Evolutionary conservation across 1,140 invertebrate species (phyloP).

Genomic region (Galleria mellonella): DNA sequence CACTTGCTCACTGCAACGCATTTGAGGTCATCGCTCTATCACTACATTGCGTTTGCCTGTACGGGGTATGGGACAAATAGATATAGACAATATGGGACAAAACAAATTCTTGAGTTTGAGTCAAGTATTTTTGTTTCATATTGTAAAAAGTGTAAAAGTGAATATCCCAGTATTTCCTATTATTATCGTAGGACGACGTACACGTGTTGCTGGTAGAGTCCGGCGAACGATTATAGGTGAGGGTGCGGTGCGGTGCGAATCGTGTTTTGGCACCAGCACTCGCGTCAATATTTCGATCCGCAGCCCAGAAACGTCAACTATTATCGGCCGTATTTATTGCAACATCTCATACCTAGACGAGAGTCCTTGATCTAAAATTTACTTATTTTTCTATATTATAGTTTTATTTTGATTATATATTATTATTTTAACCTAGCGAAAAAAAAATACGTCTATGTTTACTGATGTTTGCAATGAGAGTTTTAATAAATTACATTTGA

Average conservation of each 20-base stretch:
- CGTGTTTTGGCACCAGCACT: conserved; percentile 50
- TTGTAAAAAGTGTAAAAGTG: conserved; percentile 12
- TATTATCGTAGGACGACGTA: too few relatives aligned
- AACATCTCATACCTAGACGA: conserved; percentile 45
- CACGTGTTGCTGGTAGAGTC: too few relatives aligned
- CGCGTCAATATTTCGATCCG: conserved; percentile 63
- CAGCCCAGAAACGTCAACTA: conserved; percentile 64
- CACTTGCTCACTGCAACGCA: too few relatives aligned
- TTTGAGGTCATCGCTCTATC: too few relatives aligned
- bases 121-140: too few relatives aligned
- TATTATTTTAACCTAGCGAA: background rate
- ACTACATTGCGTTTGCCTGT: too few relatives aligned
- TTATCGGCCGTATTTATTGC: conserved; percentile 56
- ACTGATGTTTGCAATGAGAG: too few relatives aligned
- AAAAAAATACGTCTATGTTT: too few relatives aligned
- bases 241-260: conserved; percentile 9
- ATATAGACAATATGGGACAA: too few relatives aligned
- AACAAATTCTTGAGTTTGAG: too few relatives aligned
- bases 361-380: conserved; percentile 37
- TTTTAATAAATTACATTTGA: too few relatives aligned
- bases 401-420: background rate
- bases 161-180: background rate
- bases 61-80: too few relatives aligned
- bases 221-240: background rate
- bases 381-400: conserved; percentile 4